Base-by-base conservation (phyloP, 2,888 invertebrate genomes). In the Eupithecia centaureata region DNA sequence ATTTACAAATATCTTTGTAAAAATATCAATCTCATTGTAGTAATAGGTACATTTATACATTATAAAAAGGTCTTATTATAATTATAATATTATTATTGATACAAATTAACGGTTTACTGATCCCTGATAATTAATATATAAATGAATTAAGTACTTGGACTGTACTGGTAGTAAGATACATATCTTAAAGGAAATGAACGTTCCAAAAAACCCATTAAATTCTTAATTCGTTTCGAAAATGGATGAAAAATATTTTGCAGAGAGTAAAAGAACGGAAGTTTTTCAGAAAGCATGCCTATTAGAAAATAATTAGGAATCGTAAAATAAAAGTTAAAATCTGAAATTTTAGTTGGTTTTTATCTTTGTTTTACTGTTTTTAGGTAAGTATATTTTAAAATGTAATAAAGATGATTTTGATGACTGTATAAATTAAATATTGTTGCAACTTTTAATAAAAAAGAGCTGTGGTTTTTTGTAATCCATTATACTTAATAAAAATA, bases 1-100 rank as follows among this genome's bases (percentile, higher is more conserved):
- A 69, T 69, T 65, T 68, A 68, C 61, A 69, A 69, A 69, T 56
- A 65, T 69, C 47, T 69, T 68, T 65, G 38, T 56, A 65, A 68
- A 69, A 65, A 69, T 69, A 69, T 69, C n/a, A 65, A 65, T 69
- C 63, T 65, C 59, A 51, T 67, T 30, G 28, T 56, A 56, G 18
- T 30, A 32, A 30, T 25, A 25, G 5, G 25, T 51, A 13, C 25
- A 25, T 25, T 51, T 13, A 42, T 51, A 51, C 25, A 1, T 51
- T 25, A 51, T 25, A 51, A 12, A 51, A 18, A 12, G 51, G 25
- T 25, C 25, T 51, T 51, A 51, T 51, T 51, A 25, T 13, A 13
- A 25, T 12, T 13, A 22, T 12, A 25, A 51, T 51, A 51, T 25
- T 13, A 18, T 25, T 51, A 51, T 25, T 51, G 56, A 28, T 60